Conservation (phyloP, 2,113 vertebrate species). For the Emydocephalus ijimae region DNA sequence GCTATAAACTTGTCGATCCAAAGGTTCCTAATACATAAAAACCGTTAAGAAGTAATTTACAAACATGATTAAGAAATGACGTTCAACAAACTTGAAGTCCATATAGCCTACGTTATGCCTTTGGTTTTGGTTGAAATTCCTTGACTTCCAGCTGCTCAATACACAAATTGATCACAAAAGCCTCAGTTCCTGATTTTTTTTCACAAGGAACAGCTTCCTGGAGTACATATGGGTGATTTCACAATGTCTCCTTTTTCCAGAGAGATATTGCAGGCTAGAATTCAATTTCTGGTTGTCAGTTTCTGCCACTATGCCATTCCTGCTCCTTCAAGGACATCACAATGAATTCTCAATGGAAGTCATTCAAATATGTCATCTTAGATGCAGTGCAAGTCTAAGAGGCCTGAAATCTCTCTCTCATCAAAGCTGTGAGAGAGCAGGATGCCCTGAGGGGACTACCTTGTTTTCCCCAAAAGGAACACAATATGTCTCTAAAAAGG, state of each 20-base stretch:
- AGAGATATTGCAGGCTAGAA: not conserved
- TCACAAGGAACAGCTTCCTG: not conserved
- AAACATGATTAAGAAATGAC: not conserved
- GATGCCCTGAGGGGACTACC: no score
- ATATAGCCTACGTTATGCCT: not conserved
- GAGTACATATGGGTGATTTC: not conserved
- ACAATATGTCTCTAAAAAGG: not conserved
- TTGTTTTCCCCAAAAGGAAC: not conserved
- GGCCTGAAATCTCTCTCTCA: not conserved
- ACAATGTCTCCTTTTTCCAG: not conserved
- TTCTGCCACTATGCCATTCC: not conserved
- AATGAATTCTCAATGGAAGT: not conserved
- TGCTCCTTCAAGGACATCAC: not conserved
- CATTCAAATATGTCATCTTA: not conserved
- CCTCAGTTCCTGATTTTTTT: not conserved
- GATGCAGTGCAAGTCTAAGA: not conserved
- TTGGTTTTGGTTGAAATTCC: not conserved
- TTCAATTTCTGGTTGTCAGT: not conserved
- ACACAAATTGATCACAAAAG: not conserved
- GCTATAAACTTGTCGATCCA: not conserved
- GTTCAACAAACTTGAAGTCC: not conserved
- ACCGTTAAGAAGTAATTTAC: not conserved
- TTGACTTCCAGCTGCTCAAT: not conserved
- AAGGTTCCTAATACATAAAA: not conserved
- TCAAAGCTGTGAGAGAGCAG: not conserved